Conservation (phyloP, 1,140 invertebrate genomes). For the Eumeta japonica region DNA sequence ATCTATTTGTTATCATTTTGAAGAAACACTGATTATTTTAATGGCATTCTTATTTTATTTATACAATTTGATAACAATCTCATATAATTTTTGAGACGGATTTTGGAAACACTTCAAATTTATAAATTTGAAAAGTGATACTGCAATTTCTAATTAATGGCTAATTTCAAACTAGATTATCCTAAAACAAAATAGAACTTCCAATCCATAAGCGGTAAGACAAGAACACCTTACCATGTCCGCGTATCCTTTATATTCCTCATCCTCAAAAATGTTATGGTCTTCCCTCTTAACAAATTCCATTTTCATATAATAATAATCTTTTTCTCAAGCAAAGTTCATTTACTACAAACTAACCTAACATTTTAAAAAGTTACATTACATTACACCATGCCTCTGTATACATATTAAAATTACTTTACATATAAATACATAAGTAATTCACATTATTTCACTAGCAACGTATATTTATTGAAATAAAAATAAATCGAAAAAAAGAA, state of each 20-base stretch:
- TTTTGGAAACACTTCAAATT: constrained; percentile 4
- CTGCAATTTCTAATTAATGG: constrained; percentile 4
- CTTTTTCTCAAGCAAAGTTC: constrained; percentile 16
- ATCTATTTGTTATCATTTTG: no score
- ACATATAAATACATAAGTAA: constrained; percentile 25
- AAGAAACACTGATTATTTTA: no score
- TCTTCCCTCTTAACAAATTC: constrained; percentile 49
- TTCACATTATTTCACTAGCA: constrained; percentile 21
- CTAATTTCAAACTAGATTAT: constrained; percentile 2
- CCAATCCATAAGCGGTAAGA: constrained; percentile 3
- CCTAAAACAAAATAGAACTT: constrained; percentile 8
- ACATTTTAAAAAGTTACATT: constrained; percentile 1
- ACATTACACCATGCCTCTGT: no score
- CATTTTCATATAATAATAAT: constrained; percentile 24
- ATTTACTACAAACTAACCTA: neutral
- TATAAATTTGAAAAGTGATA: constrained; percentile 8
- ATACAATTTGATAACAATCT: neutral
- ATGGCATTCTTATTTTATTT: no score
- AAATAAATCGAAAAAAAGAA: constrained; percentile 35
- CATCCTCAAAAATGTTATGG: constrained; percentile 34
- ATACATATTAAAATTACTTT: no score
- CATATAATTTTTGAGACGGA: neutral
- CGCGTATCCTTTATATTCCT: constrained; percentile 37
- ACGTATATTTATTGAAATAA: constrained; percentile 27
- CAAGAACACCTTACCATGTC: constrained; percentile 32